These are phyloP conservation scores for Polyommatus iphigenia DNA, from an alignment of 2,888 invertebrate genomes.

Conservation along the genomic window DNA sequence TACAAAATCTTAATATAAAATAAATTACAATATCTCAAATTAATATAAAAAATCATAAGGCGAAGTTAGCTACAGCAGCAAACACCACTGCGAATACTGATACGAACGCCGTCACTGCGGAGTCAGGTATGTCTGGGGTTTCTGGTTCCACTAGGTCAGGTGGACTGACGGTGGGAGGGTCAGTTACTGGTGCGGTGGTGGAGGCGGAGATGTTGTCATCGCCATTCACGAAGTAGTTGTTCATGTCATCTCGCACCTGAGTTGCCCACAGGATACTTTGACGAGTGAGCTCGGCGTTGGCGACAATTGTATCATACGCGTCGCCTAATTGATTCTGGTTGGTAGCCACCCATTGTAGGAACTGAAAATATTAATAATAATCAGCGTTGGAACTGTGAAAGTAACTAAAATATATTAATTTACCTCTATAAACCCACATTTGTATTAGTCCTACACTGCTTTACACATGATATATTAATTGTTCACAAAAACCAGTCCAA, in stretches of 20 bases:
- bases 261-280: conserved; percentile 9
- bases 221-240: conserved; percentile 17
- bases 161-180: not conserved
- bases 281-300: conserved; percentile 17
- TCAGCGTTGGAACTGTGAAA: too few relatives aligned
- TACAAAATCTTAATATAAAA: not conserved
- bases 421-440: too few relatives aligned
- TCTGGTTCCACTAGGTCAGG: not conserved
- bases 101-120: conserved; percentile 5
- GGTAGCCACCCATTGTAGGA: not conserved
- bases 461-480: not conserved
- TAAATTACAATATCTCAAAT: not conserved
- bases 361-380: not conserved
- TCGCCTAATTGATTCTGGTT: not conserved
- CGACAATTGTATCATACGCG: conserved; percentile 12
- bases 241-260: conserved; percentile 14
- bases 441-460: too few relatives aligned
- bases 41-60: not conserved
- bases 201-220: not conserved
- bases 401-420: too few relatives aligned
- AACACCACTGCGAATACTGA: conserved; percentile 22
- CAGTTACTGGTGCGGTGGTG: not conserved
- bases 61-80: conserved; percentile 18
- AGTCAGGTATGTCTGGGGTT: conserved; percentile 7
- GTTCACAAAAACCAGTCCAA: not conserved